These are phyloP conservation scores for Glareola pratincola DNA, from an alignment of 2,113 vertebrate genomes.

Conservation along the genomic window DNA sequence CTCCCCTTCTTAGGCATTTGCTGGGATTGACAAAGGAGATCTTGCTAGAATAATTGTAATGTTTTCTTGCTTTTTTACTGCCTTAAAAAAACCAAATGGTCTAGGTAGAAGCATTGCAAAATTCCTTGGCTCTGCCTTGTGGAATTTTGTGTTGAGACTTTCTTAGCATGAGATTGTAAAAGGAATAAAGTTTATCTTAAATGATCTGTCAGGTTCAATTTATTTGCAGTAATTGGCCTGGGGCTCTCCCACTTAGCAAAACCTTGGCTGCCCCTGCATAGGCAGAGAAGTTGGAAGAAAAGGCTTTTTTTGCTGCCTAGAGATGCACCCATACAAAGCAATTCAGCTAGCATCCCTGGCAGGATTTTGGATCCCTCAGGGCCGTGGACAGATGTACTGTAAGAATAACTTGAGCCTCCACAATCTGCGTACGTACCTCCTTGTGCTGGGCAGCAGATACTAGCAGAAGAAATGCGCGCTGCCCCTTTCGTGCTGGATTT, in stretches of 20 bases:
- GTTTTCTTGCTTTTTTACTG: not conserved
- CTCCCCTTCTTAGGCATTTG: not conserved
- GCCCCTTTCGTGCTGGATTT: not conserved
- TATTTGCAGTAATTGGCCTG: conserved; percentile 15
- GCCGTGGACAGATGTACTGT: not conserved
- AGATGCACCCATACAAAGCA: not conserved
- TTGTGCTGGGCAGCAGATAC: not conserved
- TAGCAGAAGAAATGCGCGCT: not conserved
- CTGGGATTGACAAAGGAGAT: not conserved
- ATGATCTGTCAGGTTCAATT: conserved; percentile 38
- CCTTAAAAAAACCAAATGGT: not conserved
- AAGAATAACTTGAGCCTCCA: not conserved
- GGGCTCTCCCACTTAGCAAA: conserved; percentile 6
- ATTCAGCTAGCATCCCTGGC: not conserved
- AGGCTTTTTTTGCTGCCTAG: not conserved
- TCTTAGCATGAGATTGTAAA: not conserved
- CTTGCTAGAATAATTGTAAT: not conserved
- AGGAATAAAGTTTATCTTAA: conserved; percentile 23
- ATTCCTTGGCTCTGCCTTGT: not conserved
- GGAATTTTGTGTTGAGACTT: not conserved
- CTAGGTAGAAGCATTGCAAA: not conserved
- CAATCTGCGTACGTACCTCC: not conserved
- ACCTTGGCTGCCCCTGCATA: not conserved
- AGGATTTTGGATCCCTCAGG: not conserved
- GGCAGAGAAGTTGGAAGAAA: not conserved